These are phyloP conservation scores for Centroberyx gerrardi DNA, from an alignment of 2,797 vertebrate species.

Conservation along the genomic window DNA sequence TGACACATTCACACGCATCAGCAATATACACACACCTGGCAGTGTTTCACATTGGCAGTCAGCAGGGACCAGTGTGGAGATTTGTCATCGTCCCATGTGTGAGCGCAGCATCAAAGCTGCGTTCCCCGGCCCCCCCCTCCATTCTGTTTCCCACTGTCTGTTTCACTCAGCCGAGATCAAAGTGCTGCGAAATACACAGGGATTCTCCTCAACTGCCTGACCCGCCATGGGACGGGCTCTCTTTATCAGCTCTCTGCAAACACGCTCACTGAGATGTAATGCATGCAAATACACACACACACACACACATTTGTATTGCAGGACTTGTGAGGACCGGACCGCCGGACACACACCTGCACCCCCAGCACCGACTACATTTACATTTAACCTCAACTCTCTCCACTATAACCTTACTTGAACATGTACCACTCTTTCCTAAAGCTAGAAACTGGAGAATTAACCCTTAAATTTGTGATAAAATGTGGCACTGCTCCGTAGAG, in stretches of 20 bases:
- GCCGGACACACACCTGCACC: too few relatives aligned
- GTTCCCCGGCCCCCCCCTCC: slow-evolving; percentile 51
- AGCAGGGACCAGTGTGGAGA: slow-evolving; percentile 55
- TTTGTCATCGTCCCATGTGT: slow-evolving; percentile 70
- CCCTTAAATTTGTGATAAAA: too few relatives aligned
- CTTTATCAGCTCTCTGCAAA: slow-evolving; percentile 73
- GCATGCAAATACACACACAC: slow-evolving; percentile 35
- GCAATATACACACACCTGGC: slow-evolving; percentile 45
- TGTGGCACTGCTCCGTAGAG: too few relatives aligned
- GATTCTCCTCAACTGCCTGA: slow-evolving; percentile 57
- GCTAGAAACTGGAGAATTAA: too few relatives aligned
- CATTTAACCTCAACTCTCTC: neutral
- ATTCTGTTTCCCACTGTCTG: slow-evolving; percentile 61
- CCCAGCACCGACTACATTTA: neutral
- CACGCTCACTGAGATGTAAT: slow-evolving; percentile 45
- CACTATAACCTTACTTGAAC: neutral
- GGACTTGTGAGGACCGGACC: neutral
- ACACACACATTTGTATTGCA: neutral
- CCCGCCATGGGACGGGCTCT: slow-evolving; percentile 43
- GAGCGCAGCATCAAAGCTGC: slow-evolving; percentile 72
- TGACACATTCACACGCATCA: neutral
- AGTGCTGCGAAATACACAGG: slow-evolving; percentile 64
- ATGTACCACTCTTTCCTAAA: too few relatives aligned
- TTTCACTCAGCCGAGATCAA: slow-evolving; percentile 76
- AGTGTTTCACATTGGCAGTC: slow-evolving; percentile 34